phyloP scores from a whole-genome alignment of 1,140 invertebrate species.

The Anthonomus grandis region DNA sequence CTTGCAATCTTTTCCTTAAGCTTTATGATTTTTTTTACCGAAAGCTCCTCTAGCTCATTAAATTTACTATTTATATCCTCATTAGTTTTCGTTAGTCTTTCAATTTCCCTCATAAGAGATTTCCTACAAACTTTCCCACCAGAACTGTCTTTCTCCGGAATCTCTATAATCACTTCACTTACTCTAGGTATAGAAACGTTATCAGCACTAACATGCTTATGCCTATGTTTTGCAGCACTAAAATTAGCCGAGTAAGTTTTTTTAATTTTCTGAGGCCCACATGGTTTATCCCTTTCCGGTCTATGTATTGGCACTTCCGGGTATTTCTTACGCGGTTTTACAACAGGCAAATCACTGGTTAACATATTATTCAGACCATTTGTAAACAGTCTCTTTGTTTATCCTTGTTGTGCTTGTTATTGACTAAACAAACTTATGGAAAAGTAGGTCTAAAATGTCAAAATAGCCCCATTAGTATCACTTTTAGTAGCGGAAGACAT shows the following conservation, averaged over 20 bases:
- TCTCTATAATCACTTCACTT: conserved; percentile 29
- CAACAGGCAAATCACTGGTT: conserved; percentile 25
- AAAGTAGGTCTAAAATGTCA: too few species aligned
- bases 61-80: conserved; percentile 42
- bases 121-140: conserved; percentile 38
- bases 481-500: too few species aligned
- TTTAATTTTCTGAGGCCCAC: conserved; percentile 17
- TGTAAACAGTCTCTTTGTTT: too few species aligned
- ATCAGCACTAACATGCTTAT: conserved; percentile 11
- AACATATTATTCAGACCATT: too few species aligned
- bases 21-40: conserved; percentile 41
- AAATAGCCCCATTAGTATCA: too few species aligned
- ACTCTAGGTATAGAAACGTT: conserved; percentile 2
- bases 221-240: conserved; percentile 26
- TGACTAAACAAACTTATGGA: too few species aligned
- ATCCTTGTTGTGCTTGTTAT: too few species aligned
- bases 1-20: conserved; percentile 42
- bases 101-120: conserved; percentile 46
- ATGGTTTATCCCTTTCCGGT: conserved; percentile 15
- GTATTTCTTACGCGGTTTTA: conserved; percentile 36
- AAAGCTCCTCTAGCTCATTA: conserved; percentile 40
- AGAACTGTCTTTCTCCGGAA: conserved; percentile 23
- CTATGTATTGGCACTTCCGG: conserved; percentile 38
- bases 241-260: conserved; percentile 38
- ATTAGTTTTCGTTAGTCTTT: conserved; percentile 47